Percentiles rank a stretch among this genome's conserved stretches.
Conservation (phyloP, 1,140 invertebrate genomes). For the Solenopsis invicta region DNA sequence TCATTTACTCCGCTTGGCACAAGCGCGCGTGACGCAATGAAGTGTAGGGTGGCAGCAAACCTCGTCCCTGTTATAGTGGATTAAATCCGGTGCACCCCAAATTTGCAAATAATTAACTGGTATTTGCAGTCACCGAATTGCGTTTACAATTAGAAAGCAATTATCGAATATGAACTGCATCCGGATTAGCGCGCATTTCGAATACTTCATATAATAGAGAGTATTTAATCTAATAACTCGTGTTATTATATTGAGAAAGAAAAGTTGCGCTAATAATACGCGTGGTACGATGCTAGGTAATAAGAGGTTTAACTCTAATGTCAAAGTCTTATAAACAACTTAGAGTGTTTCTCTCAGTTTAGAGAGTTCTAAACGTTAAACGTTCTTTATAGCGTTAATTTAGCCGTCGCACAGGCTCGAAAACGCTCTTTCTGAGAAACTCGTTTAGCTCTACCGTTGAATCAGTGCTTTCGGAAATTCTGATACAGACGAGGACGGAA, state of each 20-base stretch:
- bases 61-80: not conserved
- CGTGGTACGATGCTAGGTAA: not conserved
- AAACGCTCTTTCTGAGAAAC: not conserved
- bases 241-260: not conserved
- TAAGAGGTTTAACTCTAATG: not conserved
- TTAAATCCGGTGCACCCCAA: conserved; percentile 28
- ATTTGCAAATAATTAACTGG: conserved; percentile 45
- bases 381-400: conserved; percentile 12
- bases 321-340: not conserved
- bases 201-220: conserved; percentile 45
- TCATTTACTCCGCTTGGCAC: conserved; percentile 4
- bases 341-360: not conserved
- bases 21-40: not conserved
- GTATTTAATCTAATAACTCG: conserved; percentile 34
- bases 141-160: conserved; percentile 57
- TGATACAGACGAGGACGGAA: not conserved
- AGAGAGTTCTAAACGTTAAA: not conserved
- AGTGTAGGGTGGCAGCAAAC: not conserved
- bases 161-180: conserved; percentile 63
- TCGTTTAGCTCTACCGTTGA: conserved; percentile 26
- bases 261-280: not conserved
- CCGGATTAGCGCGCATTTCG: not conserved
- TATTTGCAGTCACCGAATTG: conserved; percentile 18
- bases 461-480: conserved; percentile 16
- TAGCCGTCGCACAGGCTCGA: not conserved